A percentile compares a stretch with the other conserved stretches of the same genome.
These are phyloP conservation scores for Morinoia aosen DNA, from an alignment of 2,888 invertebrate species.

Conservation along the genomic window DNA sequence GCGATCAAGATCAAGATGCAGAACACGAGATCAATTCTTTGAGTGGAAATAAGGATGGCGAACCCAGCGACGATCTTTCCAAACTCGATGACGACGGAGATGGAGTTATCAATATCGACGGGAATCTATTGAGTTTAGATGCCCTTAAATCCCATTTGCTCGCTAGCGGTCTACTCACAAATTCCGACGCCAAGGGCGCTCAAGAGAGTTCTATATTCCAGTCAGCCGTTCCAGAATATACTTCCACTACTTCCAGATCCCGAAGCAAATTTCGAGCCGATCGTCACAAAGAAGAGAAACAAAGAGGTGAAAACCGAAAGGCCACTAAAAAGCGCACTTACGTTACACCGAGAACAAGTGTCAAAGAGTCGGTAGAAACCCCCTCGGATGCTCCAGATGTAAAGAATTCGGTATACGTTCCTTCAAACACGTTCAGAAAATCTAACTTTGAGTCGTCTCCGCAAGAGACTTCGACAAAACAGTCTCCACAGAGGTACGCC, in stretches of 20 bases:
- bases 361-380: background rate
- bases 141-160: conserved; percentile 4
- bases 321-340: background rate
- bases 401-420: background rate
- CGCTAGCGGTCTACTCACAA: conserved; percentile 4
- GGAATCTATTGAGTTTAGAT: conserved; percentile 37
- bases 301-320: background rate
- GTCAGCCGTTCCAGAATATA: background rate
- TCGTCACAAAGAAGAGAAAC: background rate
- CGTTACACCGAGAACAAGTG: background rate
- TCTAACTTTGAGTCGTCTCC: background rate
- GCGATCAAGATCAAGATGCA: background rate
- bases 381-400: background rate
- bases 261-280: conserved; percentile 26
- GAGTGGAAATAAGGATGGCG: background rate
- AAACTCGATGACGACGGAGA: conserved; percentile 45
- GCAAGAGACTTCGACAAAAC: background rate
- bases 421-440: conserved; percentile 14
- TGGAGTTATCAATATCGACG: conserved; percentile 39
- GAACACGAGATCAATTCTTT: background rate
- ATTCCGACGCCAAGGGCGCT: background rate
- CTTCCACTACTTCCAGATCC: conserved; percentile 8
- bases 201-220: background rate
- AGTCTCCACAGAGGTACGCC: background rate
- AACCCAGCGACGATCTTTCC: background rate